These are phyloP conservation scores for Pogonophryne albipinna DNA, from an alignment of 2,797 vertebrate genomes.

Conservation along the genomic window DNA sequence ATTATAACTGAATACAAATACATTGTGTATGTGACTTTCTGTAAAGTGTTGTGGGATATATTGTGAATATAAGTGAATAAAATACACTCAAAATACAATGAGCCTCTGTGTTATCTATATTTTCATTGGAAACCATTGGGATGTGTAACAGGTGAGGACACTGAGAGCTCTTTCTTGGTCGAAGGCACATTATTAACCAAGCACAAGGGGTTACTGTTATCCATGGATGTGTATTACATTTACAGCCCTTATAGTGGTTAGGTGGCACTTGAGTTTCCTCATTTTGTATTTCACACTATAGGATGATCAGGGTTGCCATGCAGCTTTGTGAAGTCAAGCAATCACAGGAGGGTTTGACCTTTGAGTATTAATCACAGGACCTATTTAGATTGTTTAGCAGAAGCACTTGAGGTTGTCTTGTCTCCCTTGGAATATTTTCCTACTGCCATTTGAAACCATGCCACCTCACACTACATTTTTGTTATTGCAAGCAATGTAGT, in stretches of 20 bases:
- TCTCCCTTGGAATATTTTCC: accelerated
- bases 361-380: neutral
- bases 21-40: neutral
- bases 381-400: neutral
- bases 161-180: constrained; percentile 18
- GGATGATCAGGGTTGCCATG: neutral
- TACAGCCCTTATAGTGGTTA: neutral
- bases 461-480: neutral
- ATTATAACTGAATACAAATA: neutral
- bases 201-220: constrained; percentile 18
- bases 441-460: neutral
- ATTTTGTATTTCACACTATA: neutral
- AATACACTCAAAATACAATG: constrained; percentile 18
- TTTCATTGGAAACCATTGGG: neutral
- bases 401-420: neutral
- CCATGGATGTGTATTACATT: neutral
- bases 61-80: constrained; percentile 26
- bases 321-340: neutral
- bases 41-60: neutral
- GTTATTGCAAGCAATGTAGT: neutral
- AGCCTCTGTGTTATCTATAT: constrained; percentile 23
- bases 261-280: neutral
- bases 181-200: constrained; percentile 10
- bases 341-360: neutral
- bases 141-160: constrained; percentile 7